Evolutionary conservation across 2,888 invertebrate genomes (phyloP).

Genomic region (Limnephilus lunatus): DNA sequence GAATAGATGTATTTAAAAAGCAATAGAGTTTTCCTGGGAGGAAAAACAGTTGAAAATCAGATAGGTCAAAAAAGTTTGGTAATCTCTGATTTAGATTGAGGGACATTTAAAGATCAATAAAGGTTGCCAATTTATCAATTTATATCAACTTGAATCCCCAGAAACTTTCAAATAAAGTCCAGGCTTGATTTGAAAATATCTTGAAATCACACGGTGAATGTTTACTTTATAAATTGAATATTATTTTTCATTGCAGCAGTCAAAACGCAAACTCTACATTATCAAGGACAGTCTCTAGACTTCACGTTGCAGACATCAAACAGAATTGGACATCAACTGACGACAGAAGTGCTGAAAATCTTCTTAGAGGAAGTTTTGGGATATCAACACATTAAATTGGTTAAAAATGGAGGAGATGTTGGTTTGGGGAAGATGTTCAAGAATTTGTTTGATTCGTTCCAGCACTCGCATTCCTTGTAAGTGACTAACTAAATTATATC

Average conservation of each 20-base stretch:
- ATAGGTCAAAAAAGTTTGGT: neutral
- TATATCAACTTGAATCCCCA: neutral
- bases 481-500: neutral
- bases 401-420: slow-evolving; percentile 67
- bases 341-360: slow-evolving; percentile 78
- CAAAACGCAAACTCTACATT: slow-evolving; percentile 57
- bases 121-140: neutral
- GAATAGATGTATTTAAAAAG: too few species aligned
- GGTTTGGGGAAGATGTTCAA: slow-evolving; percentile 43
- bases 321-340: slow-evolving; percentile 77
- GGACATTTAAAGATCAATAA: neutral
- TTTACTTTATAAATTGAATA: neutral
- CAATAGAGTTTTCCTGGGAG: neutral
- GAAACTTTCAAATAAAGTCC: neutral
- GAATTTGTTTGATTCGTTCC: slow-evolving; percentile 35
- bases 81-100: neutral
- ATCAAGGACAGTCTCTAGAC: slow-evolving; percentile 71
- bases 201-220: neutral
- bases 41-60: too few species aligned
- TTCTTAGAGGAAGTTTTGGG: slow-evolving; percentile 76
- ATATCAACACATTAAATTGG: slow-evolving; percentile 72
- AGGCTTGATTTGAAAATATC: neutral
- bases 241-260: slow-evolving; percentile 53
- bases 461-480: slow-evolving; percentile 46
- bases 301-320: slow-evolving; percentile 77